Conservation (phyloP, 2,113 vertebrate species). For the Etia nguti region DNA sequence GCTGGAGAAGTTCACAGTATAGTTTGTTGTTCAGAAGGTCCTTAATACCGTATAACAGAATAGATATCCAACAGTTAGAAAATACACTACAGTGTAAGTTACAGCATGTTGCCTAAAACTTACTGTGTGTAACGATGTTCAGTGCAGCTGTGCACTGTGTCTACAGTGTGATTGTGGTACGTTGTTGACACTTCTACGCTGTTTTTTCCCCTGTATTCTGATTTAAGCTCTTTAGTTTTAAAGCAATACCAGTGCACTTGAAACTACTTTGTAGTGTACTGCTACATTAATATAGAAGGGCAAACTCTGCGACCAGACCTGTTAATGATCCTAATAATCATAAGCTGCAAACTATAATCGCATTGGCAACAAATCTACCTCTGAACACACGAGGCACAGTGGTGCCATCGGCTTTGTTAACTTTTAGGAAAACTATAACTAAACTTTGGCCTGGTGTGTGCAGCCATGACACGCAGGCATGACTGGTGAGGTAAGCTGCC, state of each 20-base stretch:
- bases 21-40: not conserved
- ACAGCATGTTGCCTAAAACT: not conserved
- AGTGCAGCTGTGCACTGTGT: not conserved
- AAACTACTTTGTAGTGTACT: not conserved
- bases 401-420: not conserved
- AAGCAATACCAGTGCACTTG: not conserved
- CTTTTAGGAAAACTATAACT: not conserved
- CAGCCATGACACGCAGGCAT: not conserved
- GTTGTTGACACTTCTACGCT: not conserved
- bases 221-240: not conserved
- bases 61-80: not conserved
- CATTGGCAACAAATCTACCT: not conserved
- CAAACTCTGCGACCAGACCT: fast-evolving
- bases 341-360: not conserved
- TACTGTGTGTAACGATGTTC: not conserved
- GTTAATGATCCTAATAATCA: not conserved
- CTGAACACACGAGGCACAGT: not conserved
- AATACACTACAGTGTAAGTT: not conserved
- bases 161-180: not conserved
- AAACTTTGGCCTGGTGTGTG: not conserved
- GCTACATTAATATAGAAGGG: not conserved
- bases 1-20: not conserved
- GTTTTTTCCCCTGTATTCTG: not conserved
- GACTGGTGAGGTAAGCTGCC: slow-evolving; percentile 43
- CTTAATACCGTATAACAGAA: not conserved